Percentiles rank a stretch among this genome's conserved stretches.
These are phyloP conservation scores for Misgurnus anguillicaudatus DNA, from an alignment of 2,113 vertebrate genomes.

Conservation along the genomic window DNA sequence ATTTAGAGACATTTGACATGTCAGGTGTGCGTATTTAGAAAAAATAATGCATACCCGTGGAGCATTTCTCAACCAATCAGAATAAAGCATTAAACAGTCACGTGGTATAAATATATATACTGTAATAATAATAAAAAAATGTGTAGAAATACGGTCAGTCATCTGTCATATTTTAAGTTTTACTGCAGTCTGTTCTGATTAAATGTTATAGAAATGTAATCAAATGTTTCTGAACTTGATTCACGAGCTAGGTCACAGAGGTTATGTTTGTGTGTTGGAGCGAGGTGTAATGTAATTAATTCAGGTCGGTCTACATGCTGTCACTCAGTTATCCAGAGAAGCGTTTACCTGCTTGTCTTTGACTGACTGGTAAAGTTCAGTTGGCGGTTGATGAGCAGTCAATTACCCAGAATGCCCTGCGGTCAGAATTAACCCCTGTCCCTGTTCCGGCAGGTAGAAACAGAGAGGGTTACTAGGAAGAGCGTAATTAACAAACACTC, in stretches of 20 bases:
- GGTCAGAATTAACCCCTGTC: conserved; percentile 77
- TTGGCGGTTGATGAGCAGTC: conserved; percentile 71
- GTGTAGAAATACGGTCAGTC: too few species aligned
- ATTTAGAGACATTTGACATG: too few species aligned
- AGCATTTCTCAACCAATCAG: too few species aligned
- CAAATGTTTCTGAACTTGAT: neutral
- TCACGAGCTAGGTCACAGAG: neutral
- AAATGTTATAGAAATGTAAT: neutral
- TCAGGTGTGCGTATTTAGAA: too few species aligned
- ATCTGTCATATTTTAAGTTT: too few species aligned
- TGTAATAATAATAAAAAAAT: too few species aligned
- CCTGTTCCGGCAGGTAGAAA: conserved; percentile 76
- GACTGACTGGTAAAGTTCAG: conserved; percentile 67
- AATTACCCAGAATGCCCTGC: conserved; percentile 69
- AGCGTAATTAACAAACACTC: conserved; percentile 64
- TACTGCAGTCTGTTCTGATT: too few species aligned
- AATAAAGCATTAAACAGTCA: too few species aligned
- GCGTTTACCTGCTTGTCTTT: conserved; percentile 52
- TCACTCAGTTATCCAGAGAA: conserved; percentile 24
- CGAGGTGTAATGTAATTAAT: conserved; percentile 16
- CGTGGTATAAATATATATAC: too few species aligned
- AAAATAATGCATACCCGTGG: too few species aligned
- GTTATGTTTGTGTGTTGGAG: neutral
- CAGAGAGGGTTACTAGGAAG: conserved; percentile 68
- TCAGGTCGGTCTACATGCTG: neutral